A percentile compares a stretch with the other conserved stretches of the same genome.
These are phyloP conservation scores for Proales similis DNA, from an alignment of 1,140 invertebrate species.

Conservation along the genomic window DNA sequence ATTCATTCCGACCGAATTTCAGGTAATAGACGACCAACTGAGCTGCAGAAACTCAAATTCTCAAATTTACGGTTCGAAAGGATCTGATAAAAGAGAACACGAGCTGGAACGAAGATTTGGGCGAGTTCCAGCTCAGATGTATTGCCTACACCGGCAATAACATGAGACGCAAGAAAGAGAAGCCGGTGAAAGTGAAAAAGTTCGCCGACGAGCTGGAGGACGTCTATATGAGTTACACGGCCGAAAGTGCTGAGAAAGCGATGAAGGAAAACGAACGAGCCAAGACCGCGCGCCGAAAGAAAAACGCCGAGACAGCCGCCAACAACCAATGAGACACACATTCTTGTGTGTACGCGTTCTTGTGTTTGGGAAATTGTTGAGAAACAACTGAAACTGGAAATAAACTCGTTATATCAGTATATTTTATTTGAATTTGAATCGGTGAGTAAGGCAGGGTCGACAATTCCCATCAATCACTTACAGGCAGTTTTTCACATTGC, in stretches of 20 bases:
- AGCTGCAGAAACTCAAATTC: neutral
- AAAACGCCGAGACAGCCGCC: too few relatives aligned
- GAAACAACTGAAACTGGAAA: too few relatives aligned
- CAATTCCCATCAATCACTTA: too few relatives aligned
- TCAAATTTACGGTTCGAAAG: constrained; percentile 49
- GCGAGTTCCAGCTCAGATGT: constrained; percentile 94
- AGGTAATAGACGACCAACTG: constrained; percentile 48
- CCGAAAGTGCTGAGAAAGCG: constrained; percentile 48
- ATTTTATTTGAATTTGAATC: too few relatives aligned
- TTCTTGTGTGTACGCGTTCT: too few relatives aligned
- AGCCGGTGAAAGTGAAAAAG: constrained; percentile 39
- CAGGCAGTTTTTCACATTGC: too few relatives aligned
- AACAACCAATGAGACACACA: too few relatives aligned
- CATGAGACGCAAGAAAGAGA: constrained; percentile 65
- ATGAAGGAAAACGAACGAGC: constrained; percentile 23
- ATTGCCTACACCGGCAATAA: constrained; percentile 98
- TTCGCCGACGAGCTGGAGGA: constrained; percentile 51
- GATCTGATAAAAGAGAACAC: constrained; percentile 79
- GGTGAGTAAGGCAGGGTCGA: too few relatives aligned
- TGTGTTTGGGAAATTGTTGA: too few relatives aligned
- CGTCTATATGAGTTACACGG: constrained; percentile 54
- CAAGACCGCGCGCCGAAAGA: constrained; percentile 17
- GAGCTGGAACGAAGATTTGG: constrained; percentile 94
- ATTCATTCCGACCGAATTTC: constrained; percentile 85
- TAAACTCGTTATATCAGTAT: too few relatives aligned